A percentile compares a stretch with the other conserved stretches of the same genome.
Conservation (phyloP, 2,888 invertebrate genomes). For the Andrena fulva region DNA sequence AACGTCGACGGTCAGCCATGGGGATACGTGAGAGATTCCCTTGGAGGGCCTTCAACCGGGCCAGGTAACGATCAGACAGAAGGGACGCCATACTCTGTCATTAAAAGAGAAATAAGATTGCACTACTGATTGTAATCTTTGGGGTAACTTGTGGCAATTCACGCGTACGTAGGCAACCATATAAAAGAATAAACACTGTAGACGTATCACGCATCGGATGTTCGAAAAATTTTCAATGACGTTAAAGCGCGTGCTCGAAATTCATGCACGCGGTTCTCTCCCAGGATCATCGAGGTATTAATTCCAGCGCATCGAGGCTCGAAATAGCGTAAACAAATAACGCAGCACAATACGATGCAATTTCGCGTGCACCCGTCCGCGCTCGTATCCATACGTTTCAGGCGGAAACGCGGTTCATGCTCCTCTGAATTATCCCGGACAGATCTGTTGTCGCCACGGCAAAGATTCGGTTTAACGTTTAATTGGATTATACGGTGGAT, state of each 20-base stretch:
- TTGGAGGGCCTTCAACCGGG: background rate
- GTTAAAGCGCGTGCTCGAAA: background rate
- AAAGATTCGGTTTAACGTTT: constrained; percentile 19
- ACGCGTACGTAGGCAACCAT: too few relatives aligned
- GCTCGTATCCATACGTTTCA: background rate
- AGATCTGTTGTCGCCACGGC: background rate
- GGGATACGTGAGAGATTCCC: background rate
- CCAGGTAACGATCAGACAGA: background rate
- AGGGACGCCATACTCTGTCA: background rate
- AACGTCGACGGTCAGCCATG: constrained; percentile 41
- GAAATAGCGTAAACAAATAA: constrained; percentile 14
- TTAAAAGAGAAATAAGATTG: too few relatives aligned
- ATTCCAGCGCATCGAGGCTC: background rate
- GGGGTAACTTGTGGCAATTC: too few relatives aligned
- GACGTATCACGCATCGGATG: too few relatives aligned
- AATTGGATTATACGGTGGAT: constrained; percentile 3
- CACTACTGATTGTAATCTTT: too few relatives aligned
- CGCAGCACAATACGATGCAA: constrained; percentile 9
- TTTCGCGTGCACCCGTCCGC: constrained; percentile 5
- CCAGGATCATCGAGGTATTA: constrained; percentile 3
- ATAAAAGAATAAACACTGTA: too few relatives aligned
- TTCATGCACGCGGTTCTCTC: background rate
- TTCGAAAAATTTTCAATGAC: background rate
- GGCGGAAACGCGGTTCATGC: constrained; percentile 7
- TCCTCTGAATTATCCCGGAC: constrained; percentile 7